Evolutionary conservation across 2,888 invertebrate genomes (phyloP).

Genomic region (Balanococcus diminutus): DNA sequence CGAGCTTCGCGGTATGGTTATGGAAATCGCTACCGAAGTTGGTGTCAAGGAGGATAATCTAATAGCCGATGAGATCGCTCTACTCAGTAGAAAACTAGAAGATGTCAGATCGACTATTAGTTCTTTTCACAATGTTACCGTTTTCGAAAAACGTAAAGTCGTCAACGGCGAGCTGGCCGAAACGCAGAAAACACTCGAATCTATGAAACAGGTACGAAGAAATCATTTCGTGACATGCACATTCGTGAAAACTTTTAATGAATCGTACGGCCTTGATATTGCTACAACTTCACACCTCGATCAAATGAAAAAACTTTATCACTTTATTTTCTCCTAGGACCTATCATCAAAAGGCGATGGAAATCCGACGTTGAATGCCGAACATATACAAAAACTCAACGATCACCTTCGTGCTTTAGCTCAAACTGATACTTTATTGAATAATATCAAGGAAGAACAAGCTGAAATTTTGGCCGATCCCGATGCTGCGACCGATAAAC

Average conservation of each 20-base stretch:
- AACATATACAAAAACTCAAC: slow-evolving; percentile 41
- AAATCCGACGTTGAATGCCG: not conserved
- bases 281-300: not conserved
- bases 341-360: slow-evolving; percentile 27
- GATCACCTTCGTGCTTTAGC: slow-evolving; percentile 36
- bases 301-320: slow-evolving; percentile 25
- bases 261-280: slow-evolving; percentile 18
- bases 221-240: not conserved
- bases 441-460: slow-evolving; percentile 35
- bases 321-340: not conserved
- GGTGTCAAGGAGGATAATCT: slow-evolving; percentile 67
- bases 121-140: slow-evolving; percentile 69
- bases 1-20: slow-evolving; percentile 76
- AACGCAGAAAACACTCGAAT: slow-evolving; percentile 45
- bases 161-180: slow-evolving; percentile 16
- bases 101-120: slow-evolving; percentile 78
- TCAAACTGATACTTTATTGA: slow-evolving; percentile 24
- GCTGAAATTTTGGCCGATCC: slow-evolving; percentile 43
- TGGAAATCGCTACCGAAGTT: slow-evolving; percentile 79
- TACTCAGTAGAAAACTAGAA: slow-evolving; percentile 74
- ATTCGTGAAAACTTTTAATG: not conserved
- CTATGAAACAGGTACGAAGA: slow-evolving; percentile 42
- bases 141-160: slow-evolving; percentile 16
- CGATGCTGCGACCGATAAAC: slow-evolving; percentile 59
- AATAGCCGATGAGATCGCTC: slow-evolving; percentile 72